A percentile compares a stretch with the other conserved stretches of the same genome.
Conservation (phyloP, 1,140 invertebrate species). For the Proales similis region DNA sequence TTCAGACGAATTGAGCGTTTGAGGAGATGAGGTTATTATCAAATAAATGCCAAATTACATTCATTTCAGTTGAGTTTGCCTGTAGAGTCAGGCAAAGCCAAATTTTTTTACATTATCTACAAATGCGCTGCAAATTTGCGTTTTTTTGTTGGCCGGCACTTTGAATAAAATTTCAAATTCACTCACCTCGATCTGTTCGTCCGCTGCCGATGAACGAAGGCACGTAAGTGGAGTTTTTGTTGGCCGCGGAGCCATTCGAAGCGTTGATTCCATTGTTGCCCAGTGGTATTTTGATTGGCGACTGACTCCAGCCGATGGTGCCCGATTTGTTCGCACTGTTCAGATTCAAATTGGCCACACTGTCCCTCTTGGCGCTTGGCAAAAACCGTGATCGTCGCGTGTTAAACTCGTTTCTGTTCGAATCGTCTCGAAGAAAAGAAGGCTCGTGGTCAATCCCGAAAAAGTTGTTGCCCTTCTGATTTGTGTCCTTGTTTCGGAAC, state of each 20-base stretch:
- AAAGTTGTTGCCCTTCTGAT: constrained; percentile 12
- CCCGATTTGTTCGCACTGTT: constrained; percentile 13
- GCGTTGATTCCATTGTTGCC: background rate
- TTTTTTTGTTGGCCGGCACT: too few relatives aligned
- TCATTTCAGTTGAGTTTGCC: too few relatives aligned
- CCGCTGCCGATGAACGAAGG: constrained; percentile 30
- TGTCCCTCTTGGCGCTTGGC: constrained; percentile 28
- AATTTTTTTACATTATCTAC: too few relatives aligned
- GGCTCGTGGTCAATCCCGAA: constrained; percentile 1
- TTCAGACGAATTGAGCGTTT: too few relatives aligned
- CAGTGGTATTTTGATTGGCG: constrained; percentile 20
- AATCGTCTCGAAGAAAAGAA: constrained; percentile 24
- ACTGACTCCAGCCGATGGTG: constrained; percentile 25
- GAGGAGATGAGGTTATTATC: too few relatives aligned
- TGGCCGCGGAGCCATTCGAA: too few relatives aligned
- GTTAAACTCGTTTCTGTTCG: constrained; percentile 22
- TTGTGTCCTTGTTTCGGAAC: background rate
- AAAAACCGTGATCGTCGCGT: constrained; percentile 27
- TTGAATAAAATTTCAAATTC: background rate
- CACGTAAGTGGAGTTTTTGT: constrained; percentile 30
- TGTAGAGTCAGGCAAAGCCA: too few relatives aligned
- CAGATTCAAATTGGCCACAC: background rate
- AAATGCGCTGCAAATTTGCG: too few relatives aligned
- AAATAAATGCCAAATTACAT: too few relatives aligned
- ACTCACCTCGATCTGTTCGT: constrained; percentile 24